phyloP scores from a whole-genome alignment of 2,113 vertebrate genomes.

The Protobothrops mucrosquamatus region DNA sequence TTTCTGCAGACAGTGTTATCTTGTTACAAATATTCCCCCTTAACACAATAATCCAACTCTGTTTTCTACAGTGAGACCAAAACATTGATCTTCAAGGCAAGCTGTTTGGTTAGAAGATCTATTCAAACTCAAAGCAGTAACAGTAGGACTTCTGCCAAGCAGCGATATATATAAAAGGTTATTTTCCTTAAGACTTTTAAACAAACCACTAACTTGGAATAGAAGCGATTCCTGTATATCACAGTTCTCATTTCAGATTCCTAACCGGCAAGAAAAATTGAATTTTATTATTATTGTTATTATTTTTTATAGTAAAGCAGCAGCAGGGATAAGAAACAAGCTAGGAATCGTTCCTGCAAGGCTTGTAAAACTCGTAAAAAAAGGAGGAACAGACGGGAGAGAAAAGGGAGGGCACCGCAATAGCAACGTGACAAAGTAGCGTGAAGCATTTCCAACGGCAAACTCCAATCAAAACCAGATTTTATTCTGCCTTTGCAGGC shows the following conservation, averaged over 20 bases:
- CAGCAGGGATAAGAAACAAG: constrained; percentile 41
- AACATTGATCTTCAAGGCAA: constrained; percentile 52
- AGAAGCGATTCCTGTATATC: constrained; percentile 52
- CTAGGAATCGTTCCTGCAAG: constrained; percentile 70
- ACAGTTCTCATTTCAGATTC: constrained; percentile 57
- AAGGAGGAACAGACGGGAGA: neutral
- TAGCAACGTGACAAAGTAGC: constrained; percentile 50
- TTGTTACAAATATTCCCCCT: constrained; percentile 24
- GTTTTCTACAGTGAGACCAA: constrained; percentile 14
- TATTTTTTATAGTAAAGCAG: neutral
- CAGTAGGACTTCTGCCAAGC: constrained; percentile 41
- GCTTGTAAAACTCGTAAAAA: constrained; percentile 46
- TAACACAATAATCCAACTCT: constrained; percentile 21
- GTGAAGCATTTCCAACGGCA: constrained; percentile 53
- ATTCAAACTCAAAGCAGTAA: constrained; percentile 39
- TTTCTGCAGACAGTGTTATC: neutral
- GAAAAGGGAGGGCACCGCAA: neutral
- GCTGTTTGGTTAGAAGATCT: constrained; percentile 55
- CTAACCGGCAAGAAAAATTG: constrained; percentile 52
- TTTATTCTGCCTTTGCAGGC: constrained; percentile 13
- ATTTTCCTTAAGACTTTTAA: constrained; percentile 43
- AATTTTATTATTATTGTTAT: neutral
- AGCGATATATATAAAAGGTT: constrained; percentile 52
- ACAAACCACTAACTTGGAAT: constrained; percentile 54
- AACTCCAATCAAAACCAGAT: constrained; percentile 62